phyloP scores from a whole-genome alignment of 2,797 vertebrate genomes.

The Clarias pachynema region DNA sequence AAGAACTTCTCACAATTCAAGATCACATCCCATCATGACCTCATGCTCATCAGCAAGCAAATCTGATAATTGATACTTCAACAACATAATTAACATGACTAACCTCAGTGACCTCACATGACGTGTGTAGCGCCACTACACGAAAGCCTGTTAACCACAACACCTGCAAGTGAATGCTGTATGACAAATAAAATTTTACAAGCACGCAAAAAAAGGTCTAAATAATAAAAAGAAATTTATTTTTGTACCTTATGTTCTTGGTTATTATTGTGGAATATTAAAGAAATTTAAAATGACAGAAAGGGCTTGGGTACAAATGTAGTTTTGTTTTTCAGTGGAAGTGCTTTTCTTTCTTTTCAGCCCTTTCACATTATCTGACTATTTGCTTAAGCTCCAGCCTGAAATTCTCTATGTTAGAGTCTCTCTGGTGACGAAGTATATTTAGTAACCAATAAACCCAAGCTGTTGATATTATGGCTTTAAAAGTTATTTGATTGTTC shows the following conservation, averaged over 20 bases:
- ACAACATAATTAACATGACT: slow-evolving; percentile 46
- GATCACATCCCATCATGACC: background rate
- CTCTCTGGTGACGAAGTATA: slow-evolving; percentile 45
- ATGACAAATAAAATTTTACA: slow-evolving; percentile 50
- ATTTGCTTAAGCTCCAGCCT: slow-evolving; percentile 45
- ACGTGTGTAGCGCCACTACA: slow-evolving; percentile 57
- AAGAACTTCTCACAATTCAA: background rate
- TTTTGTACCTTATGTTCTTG: slow-evolving; percentile 52
- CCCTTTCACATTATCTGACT: slow-evolving; percentile 21
- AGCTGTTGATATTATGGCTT: slow-evolving; percentile 47
- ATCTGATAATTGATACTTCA: slow-evolving; percentile 4
- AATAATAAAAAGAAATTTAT: slow-evolving; percentile 59
- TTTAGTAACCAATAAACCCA: slow-evolving; percentile 44
- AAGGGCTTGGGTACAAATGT: slow-evolving; percentile 12
- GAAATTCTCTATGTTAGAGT: slow-evolving; percentile 32
- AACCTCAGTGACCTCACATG: slow-evolving; percentile 36
- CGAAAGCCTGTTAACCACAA: slow-evolving; percentile 50
- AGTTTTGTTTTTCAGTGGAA: slow-evolving; percentile 12
- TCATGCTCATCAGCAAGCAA: slow-evolving; percentile 1
- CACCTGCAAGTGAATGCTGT: slow-evolving; percentile 22
- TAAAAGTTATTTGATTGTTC: slow-evolving; percentile 39
- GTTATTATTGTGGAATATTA: slow-evolving; percentile 47
- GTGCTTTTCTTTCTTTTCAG: slow-evolving; percentile 7
- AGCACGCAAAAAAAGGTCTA: slow-evolving; percentile 40
- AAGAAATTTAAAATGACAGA: background rate